Percentiles rank a stretch among this genome's conserved stretches.
These are phyloP conservation scores for Xenopus borealis DNA, from an alignment of 2,113 vertebrate species.

Conservation along the genomic window DNA sequence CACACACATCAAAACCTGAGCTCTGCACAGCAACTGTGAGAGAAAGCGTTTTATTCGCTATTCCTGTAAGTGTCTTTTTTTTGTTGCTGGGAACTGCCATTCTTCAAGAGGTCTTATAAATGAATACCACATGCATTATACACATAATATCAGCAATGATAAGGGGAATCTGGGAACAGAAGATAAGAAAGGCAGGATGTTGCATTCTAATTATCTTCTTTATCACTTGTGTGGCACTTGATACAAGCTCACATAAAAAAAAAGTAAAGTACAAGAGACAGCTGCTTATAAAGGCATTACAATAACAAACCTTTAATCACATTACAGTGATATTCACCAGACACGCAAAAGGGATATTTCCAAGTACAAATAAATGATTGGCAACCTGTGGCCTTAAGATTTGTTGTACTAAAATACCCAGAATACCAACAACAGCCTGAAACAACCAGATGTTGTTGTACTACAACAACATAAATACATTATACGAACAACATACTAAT, in stretches of 20 bases:
- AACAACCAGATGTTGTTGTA: too few relatives aligned
- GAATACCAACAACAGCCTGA: too few relatives aligned
- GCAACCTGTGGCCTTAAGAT: too few relatives aligned
- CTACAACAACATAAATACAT: too few relatives aligned
- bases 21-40: too few relatives aligned
- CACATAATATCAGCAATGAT: not conserved
- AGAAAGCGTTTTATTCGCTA: not conserved
- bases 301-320: not conserved
- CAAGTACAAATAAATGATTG: not conserved
- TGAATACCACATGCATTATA: not conserved
- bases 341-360: not conserved
- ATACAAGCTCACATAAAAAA: not conserved
- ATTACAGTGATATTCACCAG: not conserved
- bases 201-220: not conserved
- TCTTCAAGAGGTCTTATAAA: not conserved
- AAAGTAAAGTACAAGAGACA: too few relatives aligned
- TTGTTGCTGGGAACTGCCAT: not conserved
- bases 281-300: too few relatives aligned
- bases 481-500: too few relatives aligned
- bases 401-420: too few relatives aligned
- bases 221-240: not conserved
- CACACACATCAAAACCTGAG: too few relatives aligned
- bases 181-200: not conserved
- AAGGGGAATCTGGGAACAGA: not conserved
- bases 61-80: not conserved